Evolutionary conservation across 2,113 vertebrate genomes (phyloP).

Genomic region (Mobula hypostoma): DNA sequence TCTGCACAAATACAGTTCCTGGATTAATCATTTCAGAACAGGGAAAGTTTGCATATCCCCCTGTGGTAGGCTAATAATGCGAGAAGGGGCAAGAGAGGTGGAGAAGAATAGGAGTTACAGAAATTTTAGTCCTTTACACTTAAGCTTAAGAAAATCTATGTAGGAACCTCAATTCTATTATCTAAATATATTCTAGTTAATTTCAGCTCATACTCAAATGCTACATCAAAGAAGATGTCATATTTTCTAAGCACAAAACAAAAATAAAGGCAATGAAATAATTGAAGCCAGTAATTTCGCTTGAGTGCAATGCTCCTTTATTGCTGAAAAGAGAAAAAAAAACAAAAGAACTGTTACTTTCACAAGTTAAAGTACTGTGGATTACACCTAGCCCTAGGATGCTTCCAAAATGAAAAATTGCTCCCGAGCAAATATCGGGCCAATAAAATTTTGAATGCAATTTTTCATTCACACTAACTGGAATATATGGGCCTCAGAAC

Average conservation of each 20-base stretch:
- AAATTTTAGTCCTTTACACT: background rate
- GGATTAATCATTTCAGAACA: slow-evolving; percentile 31
- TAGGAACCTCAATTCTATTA: background rate
- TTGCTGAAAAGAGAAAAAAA: background rate
- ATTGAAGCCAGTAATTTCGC: background rate
- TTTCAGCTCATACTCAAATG: background rate
- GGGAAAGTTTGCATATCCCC: background rate
- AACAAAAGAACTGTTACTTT: background rate
- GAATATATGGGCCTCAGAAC: background rate
- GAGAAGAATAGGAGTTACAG: background rate
- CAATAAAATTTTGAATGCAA: background rate
- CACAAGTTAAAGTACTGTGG: background rate
- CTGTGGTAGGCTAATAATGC: slow-evolving; percentile 3
- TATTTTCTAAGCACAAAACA: background rate
- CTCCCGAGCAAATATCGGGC: background rate
- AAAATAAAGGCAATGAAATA: background rate
- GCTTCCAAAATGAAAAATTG: background rate
- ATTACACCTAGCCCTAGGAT: background rate
- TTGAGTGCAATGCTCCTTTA: background rate
- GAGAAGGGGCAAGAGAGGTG: background rate
- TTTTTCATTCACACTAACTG: background rate
- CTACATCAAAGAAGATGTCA: background rate
- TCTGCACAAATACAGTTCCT: slow-evolving; percentile 35
- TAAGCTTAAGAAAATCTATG: background rate
- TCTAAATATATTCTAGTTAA: background rate